Evolutionary conservation across 2,113 vertebrate species (phyloP).

Genomic region (Saguinus midas): DNA sequence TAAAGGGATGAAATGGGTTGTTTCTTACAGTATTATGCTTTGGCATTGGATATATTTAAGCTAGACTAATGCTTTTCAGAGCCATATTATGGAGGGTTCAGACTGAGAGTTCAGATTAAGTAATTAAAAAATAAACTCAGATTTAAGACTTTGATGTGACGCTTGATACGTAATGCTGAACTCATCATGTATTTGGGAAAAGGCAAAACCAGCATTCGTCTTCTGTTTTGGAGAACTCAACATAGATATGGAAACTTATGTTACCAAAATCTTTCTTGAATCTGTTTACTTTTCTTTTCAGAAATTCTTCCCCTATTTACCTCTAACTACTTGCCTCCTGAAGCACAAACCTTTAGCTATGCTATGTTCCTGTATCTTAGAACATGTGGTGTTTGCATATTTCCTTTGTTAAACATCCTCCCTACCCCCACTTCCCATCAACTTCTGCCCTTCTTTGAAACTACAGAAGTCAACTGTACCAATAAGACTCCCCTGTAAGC

Average conservation of each 20-base stretch:
- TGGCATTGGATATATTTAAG: background rate
- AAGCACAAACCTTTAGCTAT: background rate
- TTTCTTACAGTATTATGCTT: background rate
- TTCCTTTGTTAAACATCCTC: conserved; percentile 11
- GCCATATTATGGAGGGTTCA: background rate
- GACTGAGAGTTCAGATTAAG: background rate
- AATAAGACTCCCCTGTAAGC: background rate
- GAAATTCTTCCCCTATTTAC: background rate
- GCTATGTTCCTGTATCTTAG: background rate
- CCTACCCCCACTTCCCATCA: background rate
- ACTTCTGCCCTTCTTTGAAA: background rate
- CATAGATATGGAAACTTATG: background rate
- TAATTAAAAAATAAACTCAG: background rate
- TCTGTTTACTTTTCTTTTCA: conserved; percentile 20
- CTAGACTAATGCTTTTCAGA: background rate
- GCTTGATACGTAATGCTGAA: background rate
- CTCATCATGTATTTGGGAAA: background rate
- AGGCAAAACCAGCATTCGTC: background rate
- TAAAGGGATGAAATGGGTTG: background rate
- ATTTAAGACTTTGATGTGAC: background rate
- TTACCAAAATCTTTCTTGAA: background rate
- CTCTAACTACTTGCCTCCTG: background rate
- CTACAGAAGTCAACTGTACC: background rate
- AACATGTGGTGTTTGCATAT: background rate
- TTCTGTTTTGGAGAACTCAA: background rate